Percentiles rank a stretch among this genome's conserved stretches.
Conservation (phyloP, 1,140 invertebrate species). For the Nasonia vitripennis region DNA sequence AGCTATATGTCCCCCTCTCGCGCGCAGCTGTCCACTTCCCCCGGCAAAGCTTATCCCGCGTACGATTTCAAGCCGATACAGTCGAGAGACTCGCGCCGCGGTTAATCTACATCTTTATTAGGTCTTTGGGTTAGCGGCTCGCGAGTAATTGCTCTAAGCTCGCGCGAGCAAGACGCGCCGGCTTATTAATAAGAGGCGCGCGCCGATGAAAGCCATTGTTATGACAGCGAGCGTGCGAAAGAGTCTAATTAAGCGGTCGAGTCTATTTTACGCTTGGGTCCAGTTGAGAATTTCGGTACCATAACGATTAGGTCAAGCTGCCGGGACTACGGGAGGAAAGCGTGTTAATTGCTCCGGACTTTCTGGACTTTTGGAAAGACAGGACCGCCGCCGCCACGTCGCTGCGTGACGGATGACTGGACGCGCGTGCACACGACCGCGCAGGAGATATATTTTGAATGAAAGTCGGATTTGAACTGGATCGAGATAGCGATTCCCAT, state of each 20-base stretch:
- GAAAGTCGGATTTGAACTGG: too few relatives aligned
- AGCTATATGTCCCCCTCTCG: too few relatives aligned
- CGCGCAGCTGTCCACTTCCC: background rate
- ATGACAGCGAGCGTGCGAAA: background rate
- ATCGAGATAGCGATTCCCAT: too few relatives aligned
- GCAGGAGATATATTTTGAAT: too few relatives aligned
- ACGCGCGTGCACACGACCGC: too few relatives aligned
- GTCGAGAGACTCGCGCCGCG: background rate
- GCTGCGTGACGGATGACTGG: too few relatives aligned
- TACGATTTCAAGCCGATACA: background rate
- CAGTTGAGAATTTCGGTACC: background rate
- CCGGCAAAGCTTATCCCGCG: background rate
- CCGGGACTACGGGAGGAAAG: background rate
- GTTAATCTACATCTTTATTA: slow-evolving; percentile 3
- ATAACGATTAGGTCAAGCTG: too few relatives aligned
- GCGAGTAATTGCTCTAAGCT: background rate
- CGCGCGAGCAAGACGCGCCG: background rate
- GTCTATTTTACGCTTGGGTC: background rate
- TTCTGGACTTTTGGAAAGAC: slow-evolving; percentile 15
- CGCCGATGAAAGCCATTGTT: background rate
- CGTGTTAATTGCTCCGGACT: background rate
- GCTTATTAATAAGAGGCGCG: slow-evolving; percentile 13
- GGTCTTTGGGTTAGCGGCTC: slow-evolving; percentile 12
- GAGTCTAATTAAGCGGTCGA: background rate
- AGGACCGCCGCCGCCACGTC: too few relatives aligned